Conservation (phyloP, 2,797 vertebrate species). For the Leucoraja ocellata region DNA sequence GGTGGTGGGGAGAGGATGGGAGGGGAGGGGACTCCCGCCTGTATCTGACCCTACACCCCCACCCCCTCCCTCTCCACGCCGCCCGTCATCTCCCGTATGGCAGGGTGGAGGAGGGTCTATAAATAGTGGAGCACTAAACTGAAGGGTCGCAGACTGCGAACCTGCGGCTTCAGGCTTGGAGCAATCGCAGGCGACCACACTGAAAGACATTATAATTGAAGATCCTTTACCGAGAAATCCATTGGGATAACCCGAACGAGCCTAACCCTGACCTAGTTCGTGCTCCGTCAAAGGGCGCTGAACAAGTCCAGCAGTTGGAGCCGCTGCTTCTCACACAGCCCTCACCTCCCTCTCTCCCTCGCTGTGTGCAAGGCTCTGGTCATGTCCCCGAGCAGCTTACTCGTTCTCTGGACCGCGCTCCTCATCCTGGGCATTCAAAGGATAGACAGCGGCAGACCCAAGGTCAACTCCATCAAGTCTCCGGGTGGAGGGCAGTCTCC, state of each 20-base stretch:
- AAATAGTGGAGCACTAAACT: background rate
- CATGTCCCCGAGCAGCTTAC: background rate
- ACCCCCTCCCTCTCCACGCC: background rate
- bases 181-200: background rate
- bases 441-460: slow-evolving; percentile 66
- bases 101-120: background rate
- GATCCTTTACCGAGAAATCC: background rate
- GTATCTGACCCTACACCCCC: too few species aligned
- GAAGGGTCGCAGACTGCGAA: background rate
- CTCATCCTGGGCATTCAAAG: slow-evolving; percentile 74
- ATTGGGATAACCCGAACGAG: background rate
- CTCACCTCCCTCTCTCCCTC: background rate
- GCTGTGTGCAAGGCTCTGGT: too few species aligned
- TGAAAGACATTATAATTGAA: background rate
- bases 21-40: background rate
- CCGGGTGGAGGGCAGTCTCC: slow-evolving; percentile 62
- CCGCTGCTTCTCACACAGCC: background rate
- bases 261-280: background rate
- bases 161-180: background rate
- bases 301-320: too few species aligned
- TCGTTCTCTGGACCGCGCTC: slow-evolving; percentile 54
- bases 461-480: slow-evolving; percentile 92
- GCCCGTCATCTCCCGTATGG: background rate
- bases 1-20: background rate
- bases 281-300: too few species aligned